Base-by-base conservation (phyloP, 2,113 vertebrate genomes). In the Galemys pyrenaicus region DNA sequence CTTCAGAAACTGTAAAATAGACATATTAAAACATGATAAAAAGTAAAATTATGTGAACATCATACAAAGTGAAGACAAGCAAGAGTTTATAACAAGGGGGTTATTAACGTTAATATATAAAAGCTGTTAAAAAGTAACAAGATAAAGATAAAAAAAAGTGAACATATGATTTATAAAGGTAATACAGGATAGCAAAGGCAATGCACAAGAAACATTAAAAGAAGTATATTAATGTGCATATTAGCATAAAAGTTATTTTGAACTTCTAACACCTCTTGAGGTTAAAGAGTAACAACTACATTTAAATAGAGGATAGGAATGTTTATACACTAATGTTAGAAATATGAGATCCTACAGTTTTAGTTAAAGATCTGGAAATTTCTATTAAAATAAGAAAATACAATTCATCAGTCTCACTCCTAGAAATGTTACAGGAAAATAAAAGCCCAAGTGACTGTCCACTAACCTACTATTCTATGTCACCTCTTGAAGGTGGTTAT, bases 81-180 rank as follows among this genome's bases (percentile, higher is more conserved):
- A 89, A 12, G 64, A 54, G 6, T 68, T 80, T 46, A 62, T 16
- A 39, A 39, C 16, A 89, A 87, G 51, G 28, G 2, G 54, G 20
- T 64, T 64, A 84, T 19, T 78, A 88, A 10, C 5, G 64, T 83
- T 78, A 81, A 64, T 41, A 71, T 51, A 87, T 37, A 64, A 78
- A 60, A 84, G 10, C 28, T 41, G 35, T 46, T 32, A 28, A 6
- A 71, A 79, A 58, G 28, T 79, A 37, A 54, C 28, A 87, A 85
- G 24, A 46, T 41, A 62, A 80, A 37, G 82, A 60, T 41, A 95
- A 56, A 65, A 35, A 89, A 78, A 88, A 83, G 75, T 82, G 28
- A 44, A 82, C 54, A 49, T 83, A 65, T 62, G n/a, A 20, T 41
- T 49, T 74, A 67, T 51, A 85, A 93, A 89, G 58, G 39, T 49